phyloP scores from a whole-genome alignment of 2,113 vertebrate genomes.

The Cynoglossus semilaevis region DNA sequence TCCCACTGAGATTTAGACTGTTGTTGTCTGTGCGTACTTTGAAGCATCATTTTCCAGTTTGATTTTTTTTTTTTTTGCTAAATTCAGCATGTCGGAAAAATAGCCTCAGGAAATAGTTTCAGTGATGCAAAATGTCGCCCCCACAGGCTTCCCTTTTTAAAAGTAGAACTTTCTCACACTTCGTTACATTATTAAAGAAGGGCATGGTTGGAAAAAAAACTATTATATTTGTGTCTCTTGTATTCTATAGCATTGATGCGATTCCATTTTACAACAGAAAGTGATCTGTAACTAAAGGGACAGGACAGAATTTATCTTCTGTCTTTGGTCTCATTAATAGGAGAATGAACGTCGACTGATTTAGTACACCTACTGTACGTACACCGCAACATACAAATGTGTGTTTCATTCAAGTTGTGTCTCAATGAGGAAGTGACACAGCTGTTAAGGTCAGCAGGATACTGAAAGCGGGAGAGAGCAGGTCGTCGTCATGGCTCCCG shows the following conservation, averaged over 20 bases:
- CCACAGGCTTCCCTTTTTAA: too few relatives aligned
- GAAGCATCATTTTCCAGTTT: neutral
- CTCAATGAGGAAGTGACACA: slow-evolving; percentile 75
- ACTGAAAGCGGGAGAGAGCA: slow-evolving; percentile 51
- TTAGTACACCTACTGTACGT: slow-evolving; percentile 23
- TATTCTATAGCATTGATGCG: neutral
- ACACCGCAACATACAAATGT: slow-evolving; percentile 18
- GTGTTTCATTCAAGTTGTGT: slow-evolving; percentile 65
- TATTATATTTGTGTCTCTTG: too few relatives aligned
- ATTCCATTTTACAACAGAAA: neutral
- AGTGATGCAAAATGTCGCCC: too few relatives aligned
- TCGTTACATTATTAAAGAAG: too few relatives aligned
- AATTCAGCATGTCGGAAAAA: neutral
- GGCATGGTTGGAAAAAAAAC: too few relatives aligned
- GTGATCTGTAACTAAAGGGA: neutral
- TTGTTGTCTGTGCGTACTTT: slow-evolving; percentile 20
- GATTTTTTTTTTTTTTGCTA: neutral
- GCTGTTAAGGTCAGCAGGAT: slow-evolving; percentile 76
- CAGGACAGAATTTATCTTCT: neutral
- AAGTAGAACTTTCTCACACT: too few relatives aligned
- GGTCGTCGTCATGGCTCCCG: slow-evolving; percentile 68
- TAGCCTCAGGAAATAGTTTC: too few relatives aligned
- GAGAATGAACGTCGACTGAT: slow-evolving; percentile 15
- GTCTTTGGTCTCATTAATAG: slow-evolving; percentile 3
- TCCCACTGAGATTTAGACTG: slow-evolving; percentile 24